Conservation (phyloP, 2,888 invertebrate genomes). For the Syritta pipiens region DNA sequence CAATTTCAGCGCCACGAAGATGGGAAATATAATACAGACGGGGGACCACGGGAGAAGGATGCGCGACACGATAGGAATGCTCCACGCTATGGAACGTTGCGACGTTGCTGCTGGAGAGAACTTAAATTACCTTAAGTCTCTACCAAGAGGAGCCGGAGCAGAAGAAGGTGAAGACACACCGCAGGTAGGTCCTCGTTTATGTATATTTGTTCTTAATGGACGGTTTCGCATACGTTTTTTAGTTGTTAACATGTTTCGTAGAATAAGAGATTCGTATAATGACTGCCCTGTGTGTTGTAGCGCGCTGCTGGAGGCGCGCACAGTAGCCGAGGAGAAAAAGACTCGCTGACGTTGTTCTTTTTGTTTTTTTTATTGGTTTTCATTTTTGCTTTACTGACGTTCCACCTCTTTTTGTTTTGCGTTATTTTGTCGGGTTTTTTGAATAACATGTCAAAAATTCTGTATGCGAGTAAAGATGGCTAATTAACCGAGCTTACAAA, state of each 20-base stretch:
- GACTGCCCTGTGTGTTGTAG: constrained; percentile 21
- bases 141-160: too few relatives aligned
- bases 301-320: constrained; percentile 43
- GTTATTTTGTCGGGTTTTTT: constrained; percentile 9
- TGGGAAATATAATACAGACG: constrained; percentile 29
- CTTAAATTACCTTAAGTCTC: constrained; percentile 65
- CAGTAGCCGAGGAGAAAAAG: constrained; percentile 47
- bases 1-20: constrained; percentile 65
- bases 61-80: constrained; percentile 37
- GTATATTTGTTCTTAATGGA: constrained; percentile 59
- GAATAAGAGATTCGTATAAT: constrained; percentile 56
- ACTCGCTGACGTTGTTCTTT: constrained; percentile 7
- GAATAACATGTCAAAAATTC: constrained; percentile 56
- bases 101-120: constrained; percentile 17
- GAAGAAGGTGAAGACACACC: too few relatives aligned
- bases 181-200: constrained; percentile 52
- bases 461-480: constrained; percentile 14
- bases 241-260: constrained; percentile 65
- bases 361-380: constrained; percentile 11
- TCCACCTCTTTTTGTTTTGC: not conserved
- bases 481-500: constrained; percentile 48
- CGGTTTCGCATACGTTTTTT: constrained; percentile 54
- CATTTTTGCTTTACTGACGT: constrained; percentile 16
- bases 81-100: constrained; percentile 9
- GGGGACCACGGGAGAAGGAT: constrained; percentile 18